phyloP scores from a whole-genome alignment of 2,888 invertebrate species.

The Gibbula magus region DNA sequence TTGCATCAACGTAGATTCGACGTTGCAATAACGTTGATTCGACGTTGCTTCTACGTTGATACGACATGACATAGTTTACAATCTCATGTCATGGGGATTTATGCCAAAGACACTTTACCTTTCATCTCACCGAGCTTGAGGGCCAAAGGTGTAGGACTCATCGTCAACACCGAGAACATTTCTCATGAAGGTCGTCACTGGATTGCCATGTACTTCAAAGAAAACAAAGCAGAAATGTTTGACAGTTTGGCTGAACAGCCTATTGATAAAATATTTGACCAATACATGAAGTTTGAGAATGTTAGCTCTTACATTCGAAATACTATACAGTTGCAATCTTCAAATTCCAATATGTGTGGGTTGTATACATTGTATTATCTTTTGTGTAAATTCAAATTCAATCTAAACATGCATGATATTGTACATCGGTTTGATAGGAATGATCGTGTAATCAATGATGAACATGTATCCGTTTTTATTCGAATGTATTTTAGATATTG shows the following conservation, averaged over 20 bases:
- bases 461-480: neutral
- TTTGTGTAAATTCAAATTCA: neutral
- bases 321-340: conserved; percentile 1
- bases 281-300: neutral
- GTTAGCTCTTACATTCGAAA: neutral
- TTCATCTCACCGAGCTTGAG: neutral
- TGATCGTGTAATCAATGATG: too few relatives aligned
- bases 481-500: conserved; percentile 1
- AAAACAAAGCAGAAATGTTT: neutral
- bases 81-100: too few relatives aligned
- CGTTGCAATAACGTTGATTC: too few relatives aligned
- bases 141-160: neutral
- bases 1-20: too few relatives aligned
- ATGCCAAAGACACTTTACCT: conserved; percentile 4
- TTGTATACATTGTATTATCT: conserved; percentile 6
- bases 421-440: neutral
- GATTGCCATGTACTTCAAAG: conserved; percentile 15
- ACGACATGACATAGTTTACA: neutral
- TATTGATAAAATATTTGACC: neutral
- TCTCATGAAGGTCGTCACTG: neutral
- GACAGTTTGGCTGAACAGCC: neutral
- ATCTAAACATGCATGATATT: neutral
- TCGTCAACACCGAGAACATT: neutral
- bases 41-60: too few relatives aligned
- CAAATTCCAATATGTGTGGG: neutral